phyloP scores from a whole-genome alignment of 1,140 invertebrate species.

The Leptinotarsa texana region DNA sequence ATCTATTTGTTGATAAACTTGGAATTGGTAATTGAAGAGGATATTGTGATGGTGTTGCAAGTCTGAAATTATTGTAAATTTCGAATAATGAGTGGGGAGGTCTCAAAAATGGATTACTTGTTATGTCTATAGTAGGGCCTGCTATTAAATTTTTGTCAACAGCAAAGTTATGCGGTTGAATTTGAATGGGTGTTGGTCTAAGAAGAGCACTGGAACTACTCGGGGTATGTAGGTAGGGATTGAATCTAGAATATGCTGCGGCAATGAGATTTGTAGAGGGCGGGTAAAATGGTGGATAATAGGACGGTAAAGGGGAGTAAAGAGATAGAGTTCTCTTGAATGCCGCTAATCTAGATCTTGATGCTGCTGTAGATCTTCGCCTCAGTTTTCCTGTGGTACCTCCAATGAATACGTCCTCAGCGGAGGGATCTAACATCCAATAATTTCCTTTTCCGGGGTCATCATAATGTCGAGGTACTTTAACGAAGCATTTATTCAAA shows the following conservation, averaged over 20 bases:
- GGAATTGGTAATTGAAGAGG: constrained; percentile 44
- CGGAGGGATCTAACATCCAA: constrained; percentile 94
- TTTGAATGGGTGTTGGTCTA: constrained; percentile 35
- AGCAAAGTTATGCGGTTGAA: constrained; percentile 18
- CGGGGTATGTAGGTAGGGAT: constrained; percentile 46
- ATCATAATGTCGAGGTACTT: constrained; percentile 92
- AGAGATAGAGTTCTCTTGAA: constrained; percentile 74
- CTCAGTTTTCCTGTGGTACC: constrained; percentile 94
- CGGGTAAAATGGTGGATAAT: constrained; percentile 41
- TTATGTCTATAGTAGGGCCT: constrained; percentile 11
- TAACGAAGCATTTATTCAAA: constrained; percentile 98
- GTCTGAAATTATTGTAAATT: constrained; percentile 46
- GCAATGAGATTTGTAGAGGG: constrained; percentile 35
- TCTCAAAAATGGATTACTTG: constrained; percentile 34
- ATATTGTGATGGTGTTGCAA: constrained; percentile 42
- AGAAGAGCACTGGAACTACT: constrained; percentile 33
- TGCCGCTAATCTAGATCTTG: constrained; percentile 80
- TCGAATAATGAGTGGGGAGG: constrained; percentile 44
- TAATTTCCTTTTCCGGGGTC: constrained; percentile 95
- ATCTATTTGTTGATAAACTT: constrained; percentile 16
- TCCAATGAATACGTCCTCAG: constrained; percentile 97
- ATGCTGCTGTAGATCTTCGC: constrained; percentile 83
- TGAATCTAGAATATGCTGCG: constrained; percentile 45
- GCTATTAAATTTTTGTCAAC: constrained; percentile 27
- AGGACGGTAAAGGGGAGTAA: constrained; percentile 55